Evolutionary conservation across 2,888 invertebrate genomes (phyloP).

Genomic region (Heliconius ethilla): DNA sequence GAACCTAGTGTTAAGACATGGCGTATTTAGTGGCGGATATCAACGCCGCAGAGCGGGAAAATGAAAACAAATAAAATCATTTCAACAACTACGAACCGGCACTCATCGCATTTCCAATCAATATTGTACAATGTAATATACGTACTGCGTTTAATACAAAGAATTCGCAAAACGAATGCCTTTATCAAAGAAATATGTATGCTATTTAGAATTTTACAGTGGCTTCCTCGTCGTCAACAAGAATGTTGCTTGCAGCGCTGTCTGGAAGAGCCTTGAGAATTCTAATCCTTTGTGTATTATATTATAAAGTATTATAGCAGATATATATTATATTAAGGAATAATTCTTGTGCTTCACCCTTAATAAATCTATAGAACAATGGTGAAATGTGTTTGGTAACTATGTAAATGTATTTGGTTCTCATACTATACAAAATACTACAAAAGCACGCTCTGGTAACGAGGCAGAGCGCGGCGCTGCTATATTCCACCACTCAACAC

Average conservation of each 20-base stretch:
- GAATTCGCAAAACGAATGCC: constrained; percentile 36
- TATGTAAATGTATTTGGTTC: background rate
- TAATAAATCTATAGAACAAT: background rate
- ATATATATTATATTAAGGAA: background rate
- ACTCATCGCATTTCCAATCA: background rate
- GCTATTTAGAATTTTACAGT: constrained; percentile 32
- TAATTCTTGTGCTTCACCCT: background rate
- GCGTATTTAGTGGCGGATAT: too few relatives aligned
- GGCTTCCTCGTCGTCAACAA: constrained; percentile 16
- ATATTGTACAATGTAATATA: too few relatives aligned
- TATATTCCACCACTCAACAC: background rate
- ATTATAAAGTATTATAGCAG: background rate
- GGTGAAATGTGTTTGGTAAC: background rate
- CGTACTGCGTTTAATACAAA: constrained; percentile 13
- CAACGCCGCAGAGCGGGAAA: background rate
- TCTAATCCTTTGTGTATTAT: constrained; percentile 15
- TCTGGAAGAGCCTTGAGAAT: constrained; percentile 14
- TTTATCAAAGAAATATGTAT: constrained; percentile 33
- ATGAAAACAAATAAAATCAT: background rate
- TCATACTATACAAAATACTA: too few relatives aligned
- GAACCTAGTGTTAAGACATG: background rate
- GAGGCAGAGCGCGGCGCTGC: background rate
- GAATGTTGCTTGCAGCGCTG: constrained; percentile 20
- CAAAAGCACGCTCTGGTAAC: too few relatives aligned
- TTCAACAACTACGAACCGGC: background rate